A percentile compares a stretch with the other conserved stretches of the same genome.
Conservation (phyloP, 2,797 vertebrate genomes). For the Percopsis omiscomaycus region DNA sequence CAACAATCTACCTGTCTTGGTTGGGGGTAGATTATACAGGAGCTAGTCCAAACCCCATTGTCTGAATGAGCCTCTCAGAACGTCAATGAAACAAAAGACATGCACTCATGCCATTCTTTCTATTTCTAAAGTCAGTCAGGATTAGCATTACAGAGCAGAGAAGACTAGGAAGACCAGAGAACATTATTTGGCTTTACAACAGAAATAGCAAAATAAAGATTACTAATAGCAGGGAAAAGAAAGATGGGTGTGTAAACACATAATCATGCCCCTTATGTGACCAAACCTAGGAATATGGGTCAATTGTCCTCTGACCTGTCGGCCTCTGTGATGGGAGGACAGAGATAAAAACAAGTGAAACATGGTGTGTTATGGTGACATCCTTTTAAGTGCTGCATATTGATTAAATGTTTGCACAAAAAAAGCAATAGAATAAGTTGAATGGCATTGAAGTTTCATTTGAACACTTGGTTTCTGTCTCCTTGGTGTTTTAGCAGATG, state of each 20-base stretch:
- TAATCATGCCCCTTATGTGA: slow-evolving; percentile 44
- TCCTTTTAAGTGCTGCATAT: slow-evolving; percentile 39
- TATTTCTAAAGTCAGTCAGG: slow-evolving; percentile 57
- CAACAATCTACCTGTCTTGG: slow-evolving; percentile 31
- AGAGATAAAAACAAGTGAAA: slow-evolving; percentile 26
- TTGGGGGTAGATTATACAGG: no score
- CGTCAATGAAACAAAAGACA: slow-evolving; percentile 60
- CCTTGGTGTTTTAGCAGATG: slow-evolving; percentile 15
- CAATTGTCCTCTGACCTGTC: slow-evolving; percentile 51
- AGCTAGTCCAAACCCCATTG: background rate
- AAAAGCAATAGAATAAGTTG: slow-evolving; percentile 22
- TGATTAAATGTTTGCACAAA: slow-evolving; percentile 42
- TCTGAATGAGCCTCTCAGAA: slow-evolving; percentile 44
- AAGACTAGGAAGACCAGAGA: slow-evolving; percentile 59
- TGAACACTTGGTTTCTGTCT: slow-evolving; percentile 31
- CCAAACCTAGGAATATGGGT: slow-evolving; percentile 42
- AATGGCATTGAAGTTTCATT: slow-evolving; percentile 33
- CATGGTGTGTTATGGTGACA: slow-evolving; percentile 23
- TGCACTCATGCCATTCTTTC: slow-evolving; percentile 70
- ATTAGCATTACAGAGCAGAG: slow-evolving; percentile 47
- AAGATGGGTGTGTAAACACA: slow-evolving; percentile 34
- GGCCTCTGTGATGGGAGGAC: background rate
- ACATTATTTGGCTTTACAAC: slow-evolving; percentile 55
- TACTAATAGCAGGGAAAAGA: slow-evolving; percentile 37
- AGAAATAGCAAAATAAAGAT: slow-evolving; percentile 54